Evolutionary conservation across 2,113 vertebrate genomes (phyloP).

Genomic region (Anhinga anhinga): DNA sequence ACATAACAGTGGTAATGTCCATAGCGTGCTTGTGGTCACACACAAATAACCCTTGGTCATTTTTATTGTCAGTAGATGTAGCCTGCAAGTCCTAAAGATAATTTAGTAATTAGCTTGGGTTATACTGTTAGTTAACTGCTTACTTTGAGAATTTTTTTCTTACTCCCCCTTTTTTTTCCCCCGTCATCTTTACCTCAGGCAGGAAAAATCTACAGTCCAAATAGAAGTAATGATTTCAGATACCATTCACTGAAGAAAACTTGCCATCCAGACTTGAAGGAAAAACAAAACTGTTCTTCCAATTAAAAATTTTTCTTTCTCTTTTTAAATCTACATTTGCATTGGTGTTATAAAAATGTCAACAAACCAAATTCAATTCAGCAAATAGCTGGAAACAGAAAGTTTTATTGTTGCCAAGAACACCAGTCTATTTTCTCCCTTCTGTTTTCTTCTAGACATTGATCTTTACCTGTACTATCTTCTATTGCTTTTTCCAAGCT

Average conservation of each 20-base stretch:
- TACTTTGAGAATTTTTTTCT: neutral
- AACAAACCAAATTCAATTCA: neutral
- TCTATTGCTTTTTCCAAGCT: neutral
- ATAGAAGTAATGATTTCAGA: neutral
- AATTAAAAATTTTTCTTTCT: neutral
- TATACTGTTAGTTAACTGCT: neutral
- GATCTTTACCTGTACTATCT: neutral
- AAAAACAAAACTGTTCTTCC: neutral
- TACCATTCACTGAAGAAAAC: neutral
- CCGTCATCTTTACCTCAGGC: neutral
- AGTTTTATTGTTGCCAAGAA: neutral
- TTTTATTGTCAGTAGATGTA: neutral
- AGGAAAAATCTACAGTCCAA: neutral
- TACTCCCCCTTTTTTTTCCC: neutral
- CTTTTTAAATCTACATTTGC: neutral
- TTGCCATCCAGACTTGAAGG: neutral
- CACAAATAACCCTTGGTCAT: neutral
- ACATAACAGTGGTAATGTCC: neutral
- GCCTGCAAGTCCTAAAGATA: neutral
- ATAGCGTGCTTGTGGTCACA: neutral
- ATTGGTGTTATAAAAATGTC: neutral
- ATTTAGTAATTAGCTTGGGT: neutral
- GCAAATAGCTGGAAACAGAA: neutral
- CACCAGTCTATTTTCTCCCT: neutral
- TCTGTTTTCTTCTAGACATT: neutral